Percentiles rank a stretch among this genome's conserved stretches.
phyloP scores from a whole-genome alignment of 2,888 invertebrate genomes.

The Melinaea marsaeus region DNA sequence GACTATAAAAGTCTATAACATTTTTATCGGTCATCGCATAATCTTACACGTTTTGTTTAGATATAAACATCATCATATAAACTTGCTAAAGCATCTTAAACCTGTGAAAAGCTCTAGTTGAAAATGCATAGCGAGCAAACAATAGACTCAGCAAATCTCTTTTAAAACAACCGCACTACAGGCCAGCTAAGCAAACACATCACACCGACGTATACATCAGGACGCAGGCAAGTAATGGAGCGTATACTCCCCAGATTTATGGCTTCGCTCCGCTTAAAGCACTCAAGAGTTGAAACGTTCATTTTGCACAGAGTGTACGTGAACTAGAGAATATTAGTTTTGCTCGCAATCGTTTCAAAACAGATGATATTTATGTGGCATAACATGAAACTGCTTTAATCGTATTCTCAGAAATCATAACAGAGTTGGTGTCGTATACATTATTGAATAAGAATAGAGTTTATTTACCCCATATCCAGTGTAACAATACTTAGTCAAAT shows the following conservation, averaged over 20 bases:
- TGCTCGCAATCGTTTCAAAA: constrained; percentile 36
- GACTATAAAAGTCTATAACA: background rate
- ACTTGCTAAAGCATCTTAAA: background rate
- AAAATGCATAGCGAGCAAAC: constrained; percentile 22
- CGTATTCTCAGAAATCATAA: constrained; percentile 3
- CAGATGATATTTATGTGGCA: constrained; percentile 32
- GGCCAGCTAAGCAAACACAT: constrained; percentile 35
- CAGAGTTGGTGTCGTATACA: background rate
- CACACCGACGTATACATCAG: constrained; percentile 29
- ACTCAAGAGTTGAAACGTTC: constrained; percentile 42
- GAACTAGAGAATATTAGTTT: constrained; percentile 40
- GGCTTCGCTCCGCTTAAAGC: constrained; percentile 38
- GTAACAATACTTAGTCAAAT: too few species aligned
- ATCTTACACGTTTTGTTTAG: background rate
- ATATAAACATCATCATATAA: background rate
- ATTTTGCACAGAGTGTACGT: constrained; percentile 38
- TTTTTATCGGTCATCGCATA: background rate
- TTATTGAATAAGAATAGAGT: too few species aligned
- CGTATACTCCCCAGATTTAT: constrained; percentile 45
- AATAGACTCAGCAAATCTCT: constrained; percentile 32
- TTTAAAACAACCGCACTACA: constrained; percentile 31
- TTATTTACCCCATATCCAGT: too few species aligned
- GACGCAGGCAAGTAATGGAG: constrained; percentile 42
- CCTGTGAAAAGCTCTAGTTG: constrained; percentile 8
- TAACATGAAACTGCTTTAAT: constrained; percentile 8